A percentile compares a stretch with the other conserved stretches of the same genome.
phyloP scores from a whole-genome alignment of 2,797 vertebrate species.

The Parambassis ranga region DNA sequence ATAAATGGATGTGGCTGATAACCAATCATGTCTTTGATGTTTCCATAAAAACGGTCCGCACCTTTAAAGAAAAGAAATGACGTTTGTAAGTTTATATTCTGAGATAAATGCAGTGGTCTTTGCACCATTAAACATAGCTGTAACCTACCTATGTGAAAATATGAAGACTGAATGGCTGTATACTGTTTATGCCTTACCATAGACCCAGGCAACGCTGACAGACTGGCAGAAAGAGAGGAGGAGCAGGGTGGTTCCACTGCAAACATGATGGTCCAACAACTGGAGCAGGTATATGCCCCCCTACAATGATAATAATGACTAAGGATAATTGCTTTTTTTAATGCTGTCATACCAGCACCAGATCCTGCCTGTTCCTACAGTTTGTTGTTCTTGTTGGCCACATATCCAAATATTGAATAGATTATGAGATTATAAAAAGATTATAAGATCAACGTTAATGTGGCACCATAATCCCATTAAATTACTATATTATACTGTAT shows the following conservation, averaged over 20 bases:
- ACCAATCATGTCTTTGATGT: constrained; percentile 89
- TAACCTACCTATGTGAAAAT: not conserved
- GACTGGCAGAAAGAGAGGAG: constrained; percentile 66
- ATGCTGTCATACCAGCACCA: no score
- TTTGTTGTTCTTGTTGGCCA: no score
- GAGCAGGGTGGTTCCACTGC: constrained; percentile 69
- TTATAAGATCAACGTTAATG: no score
- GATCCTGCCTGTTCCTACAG: no score
- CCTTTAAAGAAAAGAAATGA: constrained; percentile 61
- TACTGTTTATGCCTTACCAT: constrained; percentile 47
- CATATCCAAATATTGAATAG: no score
- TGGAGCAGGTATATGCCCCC: constrained; percentile 73
- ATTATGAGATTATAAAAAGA: no score
- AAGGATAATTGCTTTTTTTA: no score
- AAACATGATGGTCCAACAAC: constrained; percentile 72
- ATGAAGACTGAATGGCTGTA: not conserved
- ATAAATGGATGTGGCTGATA: constrained; percentile 82
- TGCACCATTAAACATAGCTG: not conserved
- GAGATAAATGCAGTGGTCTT: not conserved
- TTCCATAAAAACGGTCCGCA: constrained; percentile 86
- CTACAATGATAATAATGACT: constrained; percentile 16
- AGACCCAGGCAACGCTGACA: constrained; percentile 70
- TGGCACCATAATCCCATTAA: no score
- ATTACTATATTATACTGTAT: no score
- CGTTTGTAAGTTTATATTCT: not conserved